Base-by-base conservation (phyloP, 2,113 vertebrate genomes). In the Entosphenus tridentatus region DNA sequence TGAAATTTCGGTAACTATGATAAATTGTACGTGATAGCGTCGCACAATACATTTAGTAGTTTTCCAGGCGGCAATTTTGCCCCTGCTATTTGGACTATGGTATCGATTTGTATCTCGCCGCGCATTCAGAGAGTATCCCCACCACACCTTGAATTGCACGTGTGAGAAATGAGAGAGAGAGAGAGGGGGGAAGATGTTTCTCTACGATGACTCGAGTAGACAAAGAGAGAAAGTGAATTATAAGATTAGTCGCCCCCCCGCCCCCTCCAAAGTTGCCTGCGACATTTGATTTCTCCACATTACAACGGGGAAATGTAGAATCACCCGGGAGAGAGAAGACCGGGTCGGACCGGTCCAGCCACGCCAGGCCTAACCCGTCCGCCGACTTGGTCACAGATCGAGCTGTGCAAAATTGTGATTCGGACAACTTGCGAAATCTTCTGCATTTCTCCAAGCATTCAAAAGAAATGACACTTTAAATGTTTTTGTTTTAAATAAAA, bases 221-320 rank as follows among this genome's bases (percentile, higher is more conserved):
- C 16, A 62, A 62, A 62, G 13, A 62, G 16, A 62, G 13, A 65
- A 65, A 65, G n/a, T 8, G 39, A 39, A 39, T 39, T 39, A 39
- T 39, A 39, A 39, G 39, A 39, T 39, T 39, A 39, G 39, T 39
- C 39, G 39, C 72, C 73, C 18, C 72, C 81, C 82, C 79, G 83
- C 84, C 78, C 83, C 82, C 81, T 84, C 78, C 81, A 79, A 78
- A 79, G 82, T 82, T 81, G 84, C 84, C 83, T 75, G 85, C 93
- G 86, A 89, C 87, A 86, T 89, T 91, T 92, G 92, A 89, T 86
- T 88, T 89, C 88, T 92, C 87, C 86, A 90, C 88, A 39, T 39
- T 39, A 39, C 39, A 39, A 39, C 39, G 39, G 5, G 39, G 6
- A 1, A 39, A 39, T 39, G 39, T 39, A 39, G 39, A 39, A 39